phyloP scores from a whole-genome alignment of 2,888 invertebrate genomes.

The Cactoblastis cactorum region DNA sequence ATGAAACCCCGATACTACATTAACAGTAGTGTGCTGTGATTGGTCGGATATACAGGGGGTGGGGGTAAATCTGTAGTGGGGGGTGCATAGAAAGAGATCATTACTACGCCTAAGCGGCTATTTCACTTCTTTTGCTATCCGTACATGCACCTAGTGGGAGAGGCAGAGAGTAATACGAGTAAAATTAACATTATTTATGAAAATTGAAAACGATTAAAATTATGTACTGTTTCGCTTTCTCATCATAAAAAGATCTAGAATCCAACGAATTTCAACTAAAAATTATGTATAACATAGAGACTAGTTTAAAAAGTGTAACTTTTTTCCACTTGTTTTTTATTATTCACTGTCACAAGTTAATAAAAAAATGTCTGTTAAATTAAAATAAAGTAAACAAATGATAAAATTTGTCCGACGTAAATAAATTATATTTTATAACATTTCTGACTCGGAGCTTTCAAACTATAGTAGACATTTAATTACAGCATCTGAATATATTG shows the following conservation, averaged over 20 bases:
- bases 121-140: slow-evolving; percentile 1
- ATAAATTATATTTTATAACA: too few species aligned
- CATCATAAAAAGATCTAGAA: too few species aligned
- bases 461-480: too few species aligned
- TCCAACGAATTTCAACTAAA: too few species aligned
- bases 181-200: not conserved
- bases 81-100: slow-evolving; percentile 12
- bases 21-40: slow-evolving; percentile 31
- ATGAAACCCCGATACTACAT: slow-evolving; percentile 55
- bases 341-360: not conserved
- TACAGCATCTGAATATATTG: not conserved
- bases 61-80: not conserved
- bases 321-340: too few species aligned
- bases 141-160: slow-evolving; percentile 10
- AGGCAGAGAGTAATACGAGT: not conserved
- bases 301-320: too few species aligned
- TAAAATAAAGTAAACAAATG: not conserved
- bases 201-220: too few species aligned
- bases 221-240: too few species aligned
- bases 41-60: slow-evolving; percentile 6
- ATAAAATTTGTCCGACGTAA: too few species aligned
- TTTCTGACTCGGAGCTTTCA: too few species aligned
- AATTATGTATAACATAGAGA: too few species aligned
- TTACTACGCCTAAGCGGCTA: slow-evolving; percentile 2
- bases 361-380: not conserved